These are phyloP conservation scores for Mormyrus lacerda DNA, from an alignment of 2,113 vertebrate species.

Conservation along the genomic window DNA sequence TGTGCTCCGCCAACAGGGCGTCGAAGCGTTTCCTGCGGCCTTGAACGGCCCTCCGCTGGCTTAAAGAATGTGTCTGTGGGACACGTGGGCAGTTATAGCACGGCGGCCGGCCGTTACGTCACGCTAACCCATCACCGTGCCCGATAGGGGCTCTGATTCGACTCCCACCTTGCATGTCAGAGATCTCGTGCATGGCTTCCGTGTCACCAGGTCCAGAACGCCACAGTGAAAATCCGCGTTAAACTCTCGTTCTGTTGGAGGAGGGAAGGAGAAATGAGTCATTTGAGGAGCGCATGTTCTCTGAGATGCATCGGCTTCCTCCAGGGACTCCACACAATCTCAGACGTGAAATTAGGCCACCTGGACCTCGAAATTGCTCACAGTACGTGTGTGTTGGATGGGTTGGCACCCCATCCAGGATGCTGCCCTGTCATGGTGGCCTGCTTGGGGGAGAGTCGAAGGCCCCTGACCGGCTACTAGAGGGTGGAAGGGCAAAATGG, in stretches of 20 bases:
- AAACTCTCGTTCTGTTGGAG: constrained; percentile 86
- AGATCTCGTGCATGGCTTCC: constrained; percentile 97
- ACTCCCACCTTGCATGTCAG: constrained; percentile 93
- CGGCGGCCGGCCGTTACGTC: background rate
- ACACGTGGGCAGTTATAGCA: background rate
- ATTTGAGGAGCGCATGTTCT: background rate
- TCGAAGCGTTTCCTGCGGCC: constrained; percentile 97
- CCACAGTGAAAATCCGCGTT: constrained; percentile 97
- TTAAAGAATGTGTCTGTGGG: constrained; percentile 97
- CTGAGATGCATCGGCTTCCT: background rate
- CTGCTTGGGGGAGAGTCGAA: background rate
- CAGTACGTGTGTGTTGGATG: background rate
- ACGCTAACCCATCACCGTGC: background rate
- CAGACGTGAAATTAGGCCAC: background rate
- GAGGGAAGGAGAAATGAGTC: background rate
- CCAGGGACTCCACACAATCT: background rate
- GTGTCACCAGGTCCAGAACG: constrained; percentile 87
- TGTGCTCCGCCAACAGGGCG: constrained; percentile 92
- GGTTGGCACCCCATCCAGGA: background rate
- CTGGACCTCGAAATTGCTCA: background rate
- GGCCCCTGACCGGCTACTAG: background rate
- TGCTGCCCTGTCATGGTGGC: background rate
- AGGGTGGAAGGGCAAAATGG: background rate
- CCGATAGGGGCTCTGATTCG: background rate
- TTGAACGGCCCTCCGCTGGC: constrained; percentile 93